Conservation (phyloP, 1,140 invertebrate genomes). For the Drosophila equinoxialis region DNA sequence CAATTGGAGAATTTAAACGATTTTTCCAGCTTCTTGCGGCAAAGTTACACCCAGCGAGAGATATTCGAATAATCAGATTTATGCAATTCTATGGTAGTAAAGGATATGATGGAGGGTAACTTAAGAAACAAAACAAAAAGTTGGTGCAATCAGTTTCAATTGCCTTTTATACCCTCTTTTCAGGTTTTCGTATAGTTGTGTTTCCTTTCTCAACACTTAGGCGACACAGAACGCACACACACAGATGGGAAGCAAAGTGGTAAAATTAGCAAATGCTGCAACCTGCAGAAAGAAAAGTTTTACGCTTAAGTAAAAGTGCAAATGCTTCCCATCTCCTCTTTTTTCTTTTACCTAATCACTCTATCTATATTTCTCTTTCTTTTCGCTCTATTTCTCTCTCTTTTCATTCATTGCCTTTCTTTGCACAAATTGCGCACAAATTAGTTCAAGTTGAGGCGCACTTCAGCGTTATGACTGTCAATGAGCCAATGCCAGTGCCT, state of each 20-base stretch:
- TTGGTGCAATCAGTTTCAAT: constrained; percentile 75
- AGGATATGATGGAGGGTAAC: constrained; percentile 40
- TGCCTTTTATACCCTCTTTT: constrained; percentile 42
- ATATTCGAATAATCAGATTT: constrained; percentile 70
- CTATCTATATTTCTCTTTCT: constrained; percentile 19
- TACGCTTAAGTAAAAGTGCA: constrained; percentile 77
- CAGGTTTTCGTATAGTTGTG: constrained; percentile 4
- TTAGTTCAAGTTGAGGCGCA: constrained; percentile 75
- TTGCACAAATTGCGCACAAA: constrained; percentile 71
- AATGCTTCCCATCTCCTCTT: constrained; percentile 57
- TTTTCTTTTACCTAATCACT: neutral
- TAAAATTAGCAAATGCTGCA: constrained; percentile 69
- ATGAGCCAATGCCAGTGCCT: constrained; percentile 65
- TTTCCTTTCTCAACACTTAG: constrained; percentile 17
- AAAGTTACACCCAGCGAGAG: constrained; percentile 38
- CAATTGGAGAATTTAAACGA: neutral
- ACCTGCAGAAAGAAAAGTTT: constrained; percentile 73
- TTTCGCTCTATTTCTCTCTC: constrained; percentile 17
- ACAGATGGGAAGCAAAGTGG: constrained; percentile 27
- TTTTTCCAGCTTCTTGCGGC: neutral
- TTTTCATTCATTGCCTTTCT: constrained; percentile 55
- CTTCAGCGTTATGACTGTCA: constrained; percentile 80
- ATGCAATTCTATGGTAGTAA: constrained; percentile 54
- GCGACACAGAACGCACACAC: constrained; percentile 7
- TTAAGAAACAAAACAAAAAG: constrained; percentile 49